Conservation (phyloP, 2,113 vertebrate species). For the Oryzias curvinotus region DNA sequence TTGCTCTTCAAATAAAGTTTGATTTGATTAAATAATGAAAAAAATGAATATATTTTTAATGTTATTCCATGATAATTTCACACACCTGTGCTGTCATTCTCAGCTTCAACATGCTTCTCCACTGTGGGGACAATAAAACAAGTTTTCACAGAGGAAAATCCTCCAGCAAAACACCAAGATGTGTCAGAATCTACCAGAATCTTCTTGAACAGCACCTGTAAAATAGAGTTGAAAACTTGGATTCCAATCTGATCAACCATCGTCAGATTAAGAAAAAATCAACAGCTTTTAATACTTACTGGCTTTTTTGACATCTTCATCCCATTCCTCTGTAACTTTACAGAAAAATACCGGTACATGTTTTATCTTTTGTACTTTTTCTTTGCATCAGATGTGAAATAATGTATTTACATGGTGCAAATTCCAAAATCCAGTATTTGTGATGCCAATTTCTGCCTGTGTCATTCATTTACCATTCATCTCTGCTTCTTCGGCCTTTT, state of each 20-base stretch:
- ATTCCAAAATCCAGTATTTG: background rate
- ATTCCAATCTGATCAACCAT: background rate
- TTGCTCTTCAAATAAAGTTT: no score
- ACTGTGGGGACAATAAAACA: conserved; percentile 38
- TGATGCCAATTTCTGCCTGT: background rate
- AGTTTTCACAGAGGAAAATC: background rate
- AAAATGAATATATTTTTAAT: no score
- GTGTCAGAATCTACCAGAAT: conserved; percentile 43
- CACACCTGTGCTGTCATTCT: conserved; percentile 39
- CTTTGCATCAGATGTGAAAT: no score
- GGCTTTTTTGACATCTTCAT: conserved; percentile 51
- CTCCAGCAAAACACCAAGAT: no score
- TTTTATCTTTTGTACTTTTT: no score
- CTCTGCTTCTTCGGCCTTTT: conserved; percentile 46
- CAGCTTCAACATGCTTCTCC: conserved; percentile 17
- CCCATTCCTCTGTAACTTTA: conserved; percentile 55
- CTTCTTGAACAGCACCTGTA: conserved; percentile 49
- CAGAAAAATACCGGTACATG: background rate
- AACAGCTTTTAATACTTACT: background rate
- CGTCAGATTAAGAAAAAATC: background rate
- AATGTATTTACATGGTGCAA: background rate
- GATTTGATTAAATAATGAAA: no score
- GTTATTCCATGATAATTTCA: background rate
- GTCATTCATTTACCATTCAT: conserved; percentile 52
- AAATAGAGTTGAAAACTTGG: background rate